Evolutionary conservation across 1,140 invertebrate species (phyloP), one percentile per base, ranked within the genome.

Genomic region (Apis cerana): DNA sequence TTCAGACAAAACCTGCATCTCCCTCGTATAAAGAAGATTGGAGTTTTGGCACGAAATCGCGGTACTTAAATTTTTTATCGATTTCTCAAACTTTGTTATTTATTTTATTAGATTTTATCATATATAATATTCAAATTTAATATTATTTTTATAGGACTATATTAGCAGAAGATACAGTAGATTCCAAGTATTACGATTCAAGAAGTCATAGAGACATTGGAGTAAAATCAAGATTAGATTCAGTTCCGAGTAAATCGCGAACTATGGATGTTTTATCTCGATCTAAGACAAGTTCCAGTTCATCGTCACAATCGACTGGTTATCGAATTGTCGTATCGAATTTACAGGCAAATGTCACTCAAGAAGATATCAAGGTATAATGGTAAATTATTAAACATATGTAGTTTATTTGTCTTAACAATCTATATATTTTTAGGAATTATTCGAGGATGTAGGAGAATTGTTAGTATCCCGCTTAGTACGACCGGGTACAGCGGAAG

Each of bases 371-470:
- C 85, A 96, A 97, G 93, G 97, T 97, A 94, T 92, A 90, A 92
- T 75, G 2, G 1, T n/a, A 54, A 62, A 56, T 56, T 75, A 71
- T 17, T 11, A 8, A 17, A 62, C 8, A n/a, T 19, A 48, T 52
- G 65, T 7, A 43, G 10, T 78, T 54, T 43, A 43, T 43, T 5
- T n/a, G 8, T 12, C 1, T 27, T 54, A 79, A 17, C 56, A 48
- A 17, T 58, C 17, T n/a, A 43, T 74, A 61, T 67, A 59, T 76
- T 85, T n/a, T 58, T 70, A 98, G 96, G 98, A 99, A 94, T 94
- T 99, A 68, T 99, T 99, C 95, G 97, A 97, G 90, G 98, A 98
- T 91, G 97, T 99, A 80, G 98, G 98, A 17, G 96, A 97, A 68
- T 95, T 99, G 89, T 93, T 97, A 61, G 96, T 97, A 84, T 97